phyloP scores from a whole-genome alignment of 2,888 invertebrate genomes.

The Endomychus coccineus region DNA sequence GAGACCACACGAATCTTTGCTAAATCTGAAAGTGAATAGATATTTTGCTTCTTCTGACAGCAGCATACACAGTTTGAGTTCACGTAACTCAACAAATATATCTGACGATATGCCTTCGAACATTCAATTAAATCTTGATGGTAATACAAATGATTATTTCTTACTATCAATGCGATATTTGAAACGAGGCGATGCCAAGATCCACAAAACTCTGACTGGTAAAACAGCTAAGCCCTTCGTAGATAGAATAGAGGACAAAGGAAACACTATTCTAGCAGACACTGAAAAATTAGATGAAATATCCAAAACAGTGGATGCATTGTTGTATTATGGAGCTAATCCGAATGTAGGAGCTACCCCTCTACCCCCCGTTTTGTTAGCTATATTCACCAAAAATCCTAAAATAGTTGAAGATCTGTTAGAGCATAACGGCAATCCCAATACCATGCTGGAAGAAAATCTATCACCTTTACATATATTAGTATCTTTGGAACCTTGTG shows the following conservation, averaged over 20 bases:
- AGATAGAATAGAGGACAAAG: too few species aligned
- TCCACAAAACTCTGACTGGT: too few species aligned
- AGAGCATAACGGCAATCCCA: constrained; percentile 28
- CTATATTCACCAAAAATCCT: constrained; percentile 33
- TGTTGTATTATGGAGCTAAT: constrained; percentile 36
- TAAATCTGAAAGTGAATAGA: constrained; percentile 5
- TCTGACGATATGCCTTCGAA: too few species aligned
- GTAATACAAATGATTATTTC: too few species aligned
- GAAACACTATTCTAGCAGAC: constrained; percentile 8
- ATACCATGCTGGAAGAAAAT: constrained; percentile 27
- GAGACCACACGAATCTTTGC: constrained; percentile 29
- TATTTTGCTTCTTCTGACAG: too few species aligned
- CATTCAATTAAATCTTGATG: too few species aligned
- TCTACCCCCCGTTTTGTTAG: constrained; percentile 33
- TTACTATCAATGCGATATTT: too few species aligned
- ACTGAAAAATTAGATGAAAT: constrained; percentile 21
- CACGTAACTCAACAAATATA: too few species aligned
- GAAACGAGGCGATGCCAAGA: too few species aligned
- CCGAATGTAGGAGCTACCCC: constrained; percentile 36
- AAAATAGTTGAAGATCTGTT: constrained; percentile 30
- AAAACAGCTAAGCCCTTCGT: too few species aligned
- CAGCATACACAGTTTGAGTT: too few species aligned
- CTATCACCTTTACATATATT: constrained; percentile 35
- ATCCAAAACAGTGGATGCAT: constrained; percentile 28
- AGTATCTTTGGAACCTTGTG: constrained; percentile 25